Evolutionary conservation across 2,113 vertebrate species (phyloP).

Genomic region (Carlito syrichta): DNA sequence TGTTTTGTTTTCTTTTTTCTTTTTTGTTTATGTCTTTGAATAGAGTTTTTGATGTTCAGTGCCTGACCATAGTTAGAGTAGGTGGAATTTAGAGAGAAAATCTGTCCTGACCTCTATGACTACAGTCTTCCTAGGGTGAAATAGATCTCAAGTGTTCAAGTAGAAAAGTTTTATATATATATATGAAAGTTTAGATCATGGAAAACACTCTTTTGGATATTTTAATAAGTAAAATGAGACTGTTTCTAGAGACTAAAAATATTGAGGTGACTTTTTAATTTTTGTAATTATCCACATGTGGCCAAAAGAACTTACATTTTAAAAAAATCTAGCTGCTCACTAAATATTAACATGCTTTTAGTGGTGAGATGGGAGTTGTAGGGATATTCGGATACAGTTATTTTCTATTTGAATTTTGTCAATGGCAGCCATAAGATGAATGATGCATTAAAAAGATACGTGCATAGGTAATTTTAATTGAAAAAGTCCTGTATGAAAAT

Average conservation of each 20-base stretch:
- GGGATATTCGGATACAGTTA: not conserved
- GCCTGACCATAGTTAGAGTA: fast-evolving
- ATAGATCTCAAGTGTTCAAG: not conserved
- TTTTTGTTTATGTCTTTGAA: no score
- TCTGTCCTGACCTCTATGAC: fast-evolving
- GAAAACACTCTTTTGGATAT: not conserved
- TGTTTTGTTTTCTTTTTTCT: no score
- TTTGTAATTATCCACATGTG: not conserved
- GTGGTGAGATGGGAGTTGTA: not conserved
- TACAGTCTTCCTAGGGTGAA: not conserved
- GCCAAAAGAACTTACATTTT: not conserved
- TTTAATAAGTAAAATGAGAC: not conserved
- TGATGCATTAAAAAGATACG: not conserved
- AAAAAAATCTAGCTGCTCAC: not conserved
- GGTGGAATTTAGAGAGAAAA: not conserved
- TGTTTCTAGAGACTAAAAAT: not conserved
- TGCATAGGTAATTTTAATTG: not conserved
- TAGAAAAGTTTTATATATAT: not conserved
- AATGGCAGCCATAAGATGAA: not conserved
- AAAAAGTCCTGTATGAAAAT: not conserved
- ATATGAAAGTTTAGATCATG: not conserved
- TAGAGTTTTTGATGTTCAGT: no score
- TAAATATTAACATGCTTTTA: not conserved
- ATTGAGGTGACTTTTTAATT: not conserved
- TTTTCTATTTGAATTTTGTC: not conserved